phyloP scores from a whole-genome alignment of 2,888 invertebrate species.

The Microctonus hyperodae region DNA sequence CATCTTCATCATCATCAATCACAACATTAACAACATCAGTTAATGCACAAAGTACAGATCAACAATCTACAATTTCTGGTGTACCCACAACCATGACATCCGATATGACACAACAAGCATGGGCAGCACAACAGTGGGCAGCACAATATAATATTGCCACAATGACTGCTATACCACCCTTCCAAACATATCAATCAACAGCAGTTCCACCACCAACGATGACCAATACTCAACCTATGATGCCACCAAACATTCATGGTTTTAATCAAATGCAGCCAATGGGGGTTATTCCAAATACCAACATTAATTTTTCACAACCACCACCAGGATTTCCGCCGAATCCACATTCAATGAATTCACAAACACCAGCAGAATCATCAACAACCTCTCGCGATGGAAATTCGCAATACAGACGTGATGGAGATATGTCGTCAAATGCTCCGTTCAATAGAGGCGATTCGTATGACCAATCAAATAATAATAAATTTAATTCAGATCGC shows the following conservation, averaged over 20 bases:
- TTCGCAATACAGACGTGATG: slow-evolving; percentile 27
- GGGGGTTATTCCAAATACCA: slow-evolving; percentile 24
- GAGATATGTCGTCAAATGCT: slow-evolving; percentile 26
- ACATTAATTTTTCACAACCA: slow-evolving; percentile 29
- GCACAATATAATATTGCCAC: slow-evolving; percentile 49
- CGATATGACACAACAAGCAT: slow-evolving; percentile 49
- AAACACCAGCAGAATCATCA: slow-evolving; percentile 14
- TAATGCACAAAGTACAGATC: slow-evolving; percentile 21
- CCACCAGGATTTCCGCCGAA: slow-evolving; percentile 28
- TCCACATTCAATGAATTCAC: slow-evolving; percentile 15
- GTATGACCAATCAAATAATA: slow-evolving; percentile 31
- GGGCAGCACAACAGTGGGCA: slow-evolving; percentile 57
- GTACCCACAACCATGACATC: slow-evolving; percentile 45
- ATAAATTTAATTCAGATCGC: slow-evolving; percentile 20
- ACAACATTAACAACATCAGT: slow-evolving; percentile 31
- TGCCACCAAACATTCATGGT: slow-evolving; percentile 19
- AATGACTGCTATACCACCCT: slow-evolving; percentile 28
- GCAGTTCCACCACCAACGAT: slow-evolving; percentile 40
- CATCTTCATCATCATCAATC: slow-evolving; percentile 16
- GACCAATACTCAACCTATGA: slow-evolving; percentile 32
- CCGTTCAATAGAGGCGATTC: slow-evolving; percentile 26
- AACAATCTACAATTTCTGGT: slow-evolving; percentile 41
- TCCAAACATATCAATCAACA: slow-evolving; percentile 35
- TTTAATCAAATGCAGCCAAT: slow-evolving; percentile 35
- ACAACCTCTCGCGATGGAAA: slow-evolving; percentile 27